A percentile compares a stretch with the other conserved stretches of the same genome.
Evolutionary conservation across 2,113 vertebrate genomes (phyloP).

Genomic region (Ellobius talpinus): DNA sequence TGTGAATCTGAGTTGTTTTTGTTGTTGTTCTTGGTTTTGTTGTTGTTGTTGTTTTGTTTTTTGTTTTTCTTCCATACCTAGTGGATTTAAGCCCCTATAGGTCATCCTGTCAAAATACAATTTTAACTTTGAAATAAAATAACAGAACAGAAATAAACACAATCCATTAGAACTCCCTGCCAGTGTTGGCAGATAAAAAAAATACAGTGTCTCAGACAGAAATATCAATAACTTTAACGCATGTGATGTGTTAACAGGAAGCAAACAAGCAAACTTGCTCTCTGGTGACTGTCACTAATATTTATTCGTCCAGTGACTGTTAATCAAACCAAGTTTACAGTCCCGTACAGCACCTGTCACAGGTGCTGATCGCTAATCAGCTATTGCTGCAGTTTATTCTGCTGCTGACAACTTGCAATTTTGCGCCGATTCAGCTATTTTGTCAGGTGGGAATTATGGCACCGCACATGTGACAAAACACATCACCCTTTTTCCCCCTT

Average conservation of each 20-base stretch:
- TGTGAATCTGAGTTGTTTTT: constrained; percentile 54
- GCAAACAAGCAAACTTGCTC: constrained; percentile 88
- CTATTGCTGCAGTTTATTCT: constrained; percentile 99
- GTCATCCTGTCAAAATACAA: constrained; percentile 86
- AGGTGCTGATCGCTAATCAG: constrained; percentile 99
- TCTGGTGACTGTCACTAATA: constrained; percentile 89
- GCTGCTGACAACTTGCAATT: constrained; percentile 99
- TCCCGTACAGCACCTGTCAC: constrained; percentile 95
- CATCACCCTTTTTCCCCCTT: constrained; percentile 91
- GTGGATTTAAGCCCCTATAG: constrained; percentile 72
- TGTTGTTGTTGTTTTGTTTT: constrained; percentile 32
- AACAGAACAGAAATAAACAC: constrained; percentile 82
- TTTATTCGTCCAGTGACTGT: constrained; percentile 93
- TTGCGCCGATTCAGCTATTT: constrained; percentile 97
- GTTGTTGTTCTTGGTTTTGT: constrained; percentile 29
- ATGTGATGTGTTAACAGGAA: constrained; percentile 87
- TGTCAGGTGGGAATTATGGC: constrained; percentile 99
- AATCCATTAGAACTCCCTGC: constrained; percentile 74
- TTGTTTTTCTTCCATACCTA: constrained; percentile 67
- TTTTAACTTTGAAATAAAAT: constrained; percentile 81
- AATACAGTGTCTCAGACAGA: constrained; percentile 84
- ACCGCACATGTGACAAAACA: constrained; percentile 99
- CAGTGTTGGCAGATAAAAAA: constrained; percentile 81
- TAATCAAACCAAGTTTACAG: constrained; percentile 93
- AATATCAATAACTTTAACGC: constrained; percentile 90